Evolutionary conservation across 2,113 vertebrate species (phyloP).

Genomic region (Piliocolobus tephrosceles): DNA sequence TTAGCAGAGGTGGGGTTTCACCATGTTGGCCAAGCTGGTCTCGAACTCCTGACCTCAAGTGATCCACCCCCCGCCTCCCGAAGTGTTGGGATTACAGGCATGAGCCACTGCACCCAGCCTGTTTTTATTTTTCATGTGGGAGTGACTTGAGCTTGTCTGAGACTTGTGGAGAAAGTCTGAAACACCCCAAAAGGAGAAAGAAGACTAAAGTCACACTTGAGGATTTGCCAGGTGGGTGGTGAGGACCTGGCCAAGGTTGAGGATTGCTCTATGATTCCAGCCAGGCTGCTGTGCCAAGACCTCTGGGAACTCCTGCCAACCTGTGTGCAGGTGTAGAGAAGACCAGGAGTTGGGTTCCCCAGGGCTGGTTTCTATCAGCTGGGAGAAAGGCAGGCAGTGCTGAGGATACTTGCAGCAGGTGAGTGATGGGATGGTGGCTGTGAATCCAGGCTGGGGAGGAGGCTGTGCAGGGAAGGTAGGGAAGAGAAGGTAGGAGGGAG

Average conservation of each 20-base stretch:
- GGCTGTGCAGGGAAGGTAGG: neutral
- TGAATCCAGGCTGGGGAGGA: constrained; percentile 9
- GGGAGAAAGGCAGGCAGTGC: neutral
- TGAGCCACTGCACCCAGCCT: neutral
- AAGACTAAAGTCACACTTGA: neutral
- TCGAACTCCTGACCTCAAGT: neutral
- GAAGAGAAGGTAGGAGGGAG: constrained; percentile 23
- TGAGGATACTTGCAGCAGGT: neutral
- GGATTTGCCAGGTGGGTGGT: neutral
- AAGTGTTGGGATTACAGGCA: neutral
- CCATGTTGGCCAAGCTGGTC: neutral
- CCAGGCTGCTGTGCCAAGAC: neutral
- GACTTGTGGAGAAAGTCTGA: constrained; percentile 15
- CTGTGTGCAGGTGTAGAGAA: neutral
- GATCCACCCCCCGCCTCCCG: too few species aligned
- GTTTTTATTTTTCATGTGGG: neutral
- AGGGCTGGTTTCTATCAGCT: neutral
- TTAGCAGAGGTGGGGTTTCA: neutral
- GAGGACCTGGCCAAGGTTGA: constrained; percentile 10
- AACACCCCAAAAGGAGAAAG: constrained; percentile 19
- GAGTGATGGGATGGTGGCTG: neutral
- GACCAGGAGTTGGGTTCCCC: neutral
- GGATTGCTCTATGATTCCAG: constrained; percentile 12
- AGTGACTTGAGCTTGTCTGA: constrained; percentile 34
- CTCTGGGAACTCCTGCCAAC: constrained; percentile 1